Conservation (phyloP, 1,140 invertebrate species). For the Pollicipes pollicipes region DNA sequence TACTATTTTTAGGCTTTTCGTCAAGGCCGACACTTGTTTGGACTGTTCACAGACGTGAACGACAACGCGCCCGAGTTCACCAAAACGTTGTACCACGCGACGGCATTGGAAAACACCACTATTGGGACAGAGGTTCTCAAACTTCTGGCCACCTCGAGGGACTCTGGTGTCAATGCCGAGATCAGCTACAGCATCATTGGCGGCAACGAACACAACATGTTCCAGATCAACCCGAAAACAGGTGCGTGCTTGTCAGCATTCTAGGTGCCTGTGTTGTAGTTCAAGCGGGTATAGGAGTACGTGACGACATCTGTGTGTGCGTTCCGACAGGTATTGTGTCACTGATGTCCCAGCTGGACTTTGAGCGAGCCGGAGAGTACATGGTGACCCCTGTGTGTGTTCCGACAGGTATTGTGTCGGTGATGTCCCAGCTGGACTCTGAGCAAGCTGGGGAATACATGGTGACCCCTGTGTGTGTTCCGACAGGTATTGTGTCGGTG, state of each 20-base stretch:
- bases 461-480: too few relatives aligned
- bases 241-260: conserved; percentile 24
- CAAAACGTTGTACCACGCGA: conserved; percentile 50
- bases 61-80: conserved; percentile 87
- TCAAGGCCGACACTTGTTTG: too few relatives aligned
- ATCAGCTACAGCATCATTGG: conserved; percentile 75
- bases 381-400: too few relatives aligned
- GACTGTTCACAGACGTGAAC: conserved; percentile 64
- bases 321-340: conserved; percentile 40
- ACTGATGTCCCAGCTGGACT: conserved; percentile 60
- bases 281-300: conserved; percentile 1
- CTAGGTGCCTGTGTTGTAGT: conserved; percentile 13
- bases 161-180: conserved; percentile 80
- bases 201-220: conserved; percentile 72
- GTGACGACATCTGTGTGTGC: not conserved
- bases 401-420: too few relatives aligned
- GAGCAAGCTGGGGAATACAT: too few relatives aligned
- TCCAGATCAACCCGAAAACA: conserved; percentile 48
- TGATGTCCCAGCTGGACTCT: too few relatives aligned
- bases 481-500: too few relatives aligned
- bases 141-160: conserved; percentile 75
- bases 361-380: conserved; percentile 66
- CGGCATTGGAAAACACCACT: conserved; percentile 47
- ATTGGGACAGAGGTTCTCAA: conserved; percentile 55
- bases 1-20: too few relatives aligned